Percentiles rank a stretch among this genome's conserved stretches.
These are phyloP conservation scores for Gulo gulo DNA, from an alignment of 2,113 vertebrate species.

Conservation along the genomic window DNA sequence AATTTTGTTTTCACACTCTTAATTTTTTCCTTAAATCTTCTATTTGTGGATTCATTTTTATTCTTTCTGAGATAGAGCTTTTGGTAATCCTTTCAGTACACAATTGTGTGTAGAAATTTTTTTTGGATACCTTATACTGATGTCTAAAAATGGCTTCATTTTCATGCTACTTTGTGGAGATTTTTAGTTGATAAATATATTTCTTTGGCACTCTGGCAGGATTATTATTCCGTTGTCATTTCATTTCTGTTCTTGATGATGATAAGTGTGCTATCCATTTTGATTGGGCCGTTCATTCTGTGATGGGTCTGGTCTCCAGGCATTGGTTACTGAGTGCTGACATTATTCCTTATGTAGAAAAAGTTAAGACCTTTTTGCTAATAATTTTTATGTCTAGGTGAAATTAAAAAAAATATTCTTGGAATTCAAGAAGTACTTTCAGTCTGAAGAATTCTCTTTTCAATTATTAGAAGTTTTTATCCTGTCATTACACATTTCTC, in stretches of 20 bases:
- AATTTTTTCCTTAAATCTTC: rapidly evolving
- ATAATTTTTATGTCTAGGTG: background rate
- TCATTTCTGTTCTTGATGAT: background rate
- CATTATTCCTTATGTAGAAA: background rate
- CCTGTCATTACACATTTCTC: background rate
- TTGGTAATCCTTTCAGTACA: background rate
- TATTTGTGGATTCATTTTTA: background rate
- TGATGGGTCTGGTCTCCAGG: too few species aligned
- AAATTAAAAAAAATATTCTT: background rate
- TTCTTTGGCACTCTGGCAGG: background rate
- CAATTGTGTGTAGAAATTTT: background rate
- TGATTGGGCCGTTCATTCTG: background rate
- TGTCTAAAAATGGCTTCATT: background rate
- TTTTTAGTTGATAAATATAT: background rate
- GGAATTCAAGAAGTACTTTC: background rate
- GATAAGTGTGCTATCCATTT: background rate
- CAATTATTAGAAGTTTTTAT: background rate
- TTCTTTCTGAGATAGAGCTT: background rate
- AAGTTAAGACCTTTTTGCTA: background rate
- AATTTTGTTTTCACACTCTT: background rate
- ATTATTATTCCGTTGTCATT: background rate
- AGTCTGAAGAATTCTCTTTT: background rate
- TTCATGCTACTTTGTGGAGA: background rate
- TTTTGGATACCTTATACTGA: background rate
- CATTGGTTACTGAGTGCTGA: background rate